A percentile compares a stretch with the other conserved stretches of the same genome.
Evolutionary conservation across 2,797 vertebrate genomes (phyloP).

Genomic region (Acestrorhynchus altus): DNA sequence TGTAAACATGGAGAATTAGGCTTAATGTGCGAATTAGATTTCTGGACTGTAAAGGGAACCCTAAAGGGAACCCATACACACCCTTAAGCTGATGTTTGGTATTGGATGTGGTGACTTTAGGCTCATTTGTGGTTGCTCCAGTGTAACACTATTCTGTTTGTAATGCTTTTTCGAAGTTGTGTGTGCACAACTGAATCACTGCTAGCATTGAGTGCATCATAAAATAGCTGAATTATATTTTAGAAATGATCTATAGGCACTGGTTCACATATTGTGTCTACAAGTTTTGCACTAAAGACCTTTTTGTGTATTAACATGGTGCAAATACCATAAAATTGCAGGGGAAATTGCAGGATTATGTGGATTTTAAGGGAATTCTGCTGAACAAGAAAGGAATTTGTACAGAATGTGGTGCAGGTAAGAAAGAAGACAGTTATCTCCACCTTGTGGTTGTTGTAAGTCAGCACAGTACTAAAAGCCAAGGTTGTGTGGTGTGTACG

Average conservation of each 20-base stretch:
- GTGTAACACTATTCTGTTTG: not conserved
- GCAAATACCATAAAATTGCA: not conserved
- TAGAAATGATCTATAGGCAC: not conserved
- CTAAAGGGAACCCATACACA: too few relatives aligned
- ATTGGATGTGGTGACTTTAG: not conserved
- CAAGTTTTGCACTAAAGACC: not conserved
- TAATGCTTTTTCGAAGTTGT: not conserved
- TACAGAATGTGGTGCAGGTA: not conserved
- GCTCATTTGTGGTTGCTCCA: not conserved
- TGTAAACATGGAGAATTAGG: too few relatives aligned
- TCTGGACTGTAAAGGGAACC: too few relatives aligned
- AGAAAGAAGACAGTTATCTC: conserved; percentile 17
- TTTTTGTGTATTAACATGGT: not conserved
- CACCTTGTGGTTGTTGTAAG: conserved; percentile 35
- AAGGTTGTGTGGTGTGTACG: not conserved
- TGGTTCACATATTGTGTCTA: not conserved
- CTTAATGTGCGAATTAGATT: too few relatives aligned
- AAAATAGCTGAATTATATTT: not conserved
- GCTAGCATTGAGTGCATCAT: not conserved
- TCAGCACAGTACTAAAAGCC: not conserved
- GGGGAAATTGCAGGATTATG: too few relatives aligned
- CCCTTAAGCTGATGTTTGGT: not conserved
- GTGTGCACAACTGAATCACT: not conserved
- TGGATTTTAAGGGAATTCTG: not conserved
- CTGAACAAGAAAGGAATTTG: not conserved